phyloP scores from a whole-genome alignment of 2,888 invertebrate genomes.

The Ichneumoninae sp. region DNA sequence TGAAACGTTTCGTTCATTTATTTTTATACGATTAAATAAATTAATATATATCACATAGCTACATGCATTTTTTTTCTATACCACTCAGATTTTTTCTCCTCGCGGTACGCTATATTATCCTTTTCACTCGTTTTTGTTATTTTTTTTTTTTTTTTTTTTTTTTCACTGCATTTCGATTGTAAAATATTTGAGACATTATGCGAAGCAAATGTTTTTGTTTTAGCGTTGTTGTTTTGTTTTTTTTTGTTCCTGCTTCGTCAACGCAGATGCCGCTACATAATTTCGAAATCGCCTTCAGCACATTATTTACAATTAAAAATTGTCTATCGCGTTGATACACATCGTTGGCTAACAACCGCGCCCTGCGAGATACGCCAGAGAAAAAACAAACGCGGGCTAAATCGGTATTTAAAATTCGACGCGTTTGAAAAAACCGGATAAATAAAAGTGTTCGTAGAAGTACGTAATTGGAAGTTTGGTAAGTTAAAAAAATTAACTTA shows the following conservation, averaged over 20 bases:
- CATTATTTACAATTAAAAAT: conserved; percentile 57
- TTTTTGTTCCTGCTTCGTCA: conserved; percentile 15
- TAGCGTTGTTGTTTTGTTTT: conserved; percentile 22
- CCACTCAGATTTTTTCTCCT: conserved; percentile 40
- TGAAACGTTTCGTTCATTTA: conserved; percentile 17
- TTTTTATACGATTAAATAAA: conserved; percentile 76
- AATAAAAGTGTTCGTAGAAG: background rate
- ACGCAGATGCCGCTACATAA: conserved; percentile 35
- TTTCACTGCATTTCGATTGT: conserved; percentile 23
- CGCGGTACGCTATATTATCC: conserved; percentile 40
- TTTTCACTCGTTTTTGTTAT: conserved; percentile 17
- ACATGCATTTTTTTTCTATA: conserved; percentile 51
- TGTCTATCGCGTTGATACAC: conserved; percentile 33
- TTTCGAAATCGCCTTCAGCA: conserved; percentile 42
- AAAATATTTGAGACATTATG: conserved; percentile 5
- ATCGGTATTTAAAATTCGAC: background rate
- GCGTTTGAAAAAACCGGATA: conserved; percentile 1
- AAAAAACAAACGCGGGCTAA: conserved; percentile 9
- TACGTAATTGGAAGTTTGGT: conserved; percentile 3
- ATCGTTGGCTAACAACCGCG: conserved; percentile 11
- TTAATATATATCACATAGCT: conserved; percentile 75
- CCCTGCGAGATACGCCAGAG: background rate
- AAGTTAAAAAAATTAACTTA: conserved; percentile 3
- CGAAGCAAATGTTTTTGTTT: conserved; percentile 27
- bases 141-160: conserved; percentile 27